Percentiles rank a stretch among this genome's conserved stretches.
These are phyloP conservation scores for Luehdorfia chinensis DNA, from an alignment of 1,140 invertebrate genomes.

Conservation along the genomic window DNA sequence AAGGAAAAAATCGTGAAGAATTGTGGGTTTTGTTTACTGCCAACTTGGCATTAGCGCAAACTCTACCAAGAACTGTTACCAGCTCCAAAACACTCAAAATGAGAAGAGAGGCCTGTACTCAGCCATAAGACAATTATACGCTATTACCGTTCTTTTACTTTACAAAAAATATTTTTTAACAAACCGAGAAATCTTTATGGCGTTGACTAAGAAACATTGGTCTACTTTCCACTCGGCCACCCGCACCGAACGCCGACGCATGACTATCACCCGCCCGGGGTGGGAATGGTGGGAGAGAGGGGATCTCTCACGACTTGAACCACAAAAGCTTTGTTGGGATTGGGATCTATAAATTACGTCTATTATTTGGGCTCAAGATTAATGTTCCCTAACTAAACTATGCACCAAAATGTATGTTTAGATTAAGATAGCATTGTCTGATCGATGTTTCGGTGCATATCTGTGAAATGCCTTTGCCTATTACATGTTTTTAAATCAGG, in stretches of 20 bases:
- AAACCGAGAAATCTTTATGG: background rate
- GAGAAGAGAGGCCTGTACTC: too few relatives aligned
- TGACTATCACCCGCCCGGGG: background rate
- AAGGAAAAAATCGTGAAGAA: too few relatives aligned
- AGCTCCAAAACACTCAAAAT: too few relatives aligned
- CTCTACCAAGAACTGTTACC: too few relatives aligned
- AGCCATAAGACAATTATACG: too few relatives aligned
- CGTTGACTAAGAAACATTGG: background rate
- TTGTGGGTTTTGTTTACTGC: too few relatives aligned
- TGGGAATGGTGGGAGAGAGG: background rate
- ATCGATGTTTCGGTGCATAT: background rate
- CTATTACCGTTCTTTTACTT: too few relatives aligned
- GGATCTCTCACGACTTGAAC: slow-evolving; percentile 5
- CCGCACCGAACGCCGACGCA: background rate
- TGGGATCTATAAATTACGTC: slow-evolving; percentile 14
- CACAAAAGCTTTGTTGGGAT: slow-evolving; percentile 15
- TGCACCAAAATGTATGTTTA: slow-evolving; percentile 7
- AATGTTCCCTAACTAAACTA: slow-evolving; percentile 8
- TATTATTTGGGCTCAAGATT: slow-evolving; percentile 13
- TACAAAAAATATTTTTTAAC: too few relatives aligned
- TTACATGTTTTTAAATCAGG: too few relatives aligned
- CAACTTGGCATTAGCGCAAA: too few relatives aligned
- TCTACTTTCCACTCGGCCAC: background rate
- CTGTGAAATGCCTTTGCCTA: background rate
- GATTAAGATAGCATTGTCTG: slow-evolving; percentile 13